phyloP scores from a whole-genome alignment of 2,888 invertebrate species.

The Acleris cristana region DNA sequence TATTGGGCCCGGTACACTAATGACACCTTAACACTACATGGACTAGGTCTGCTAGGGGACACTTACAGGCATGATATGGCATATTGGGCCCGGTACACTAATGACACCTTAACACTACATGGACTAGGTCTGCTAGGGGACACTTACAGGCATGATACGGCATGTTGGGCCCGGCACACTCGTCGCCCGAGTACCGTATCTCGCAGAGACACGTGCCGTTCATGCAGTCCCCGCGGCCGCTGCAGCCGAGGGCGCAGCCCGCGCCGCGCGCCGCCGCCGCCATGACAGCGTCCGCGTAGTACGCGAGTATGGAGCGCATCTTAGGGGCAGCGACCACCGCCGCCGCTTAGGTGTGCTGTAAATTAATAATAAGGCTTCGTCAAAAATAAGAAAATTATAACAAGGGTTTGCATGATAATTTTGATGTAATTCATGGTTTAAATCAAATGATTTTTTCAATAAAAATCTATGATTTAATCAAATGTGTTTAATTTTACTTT shows the following conservation, averaged over 20 bases:
- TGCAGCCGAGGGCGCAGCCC: constrained; percentile 90
- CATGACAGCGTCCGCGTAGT: constrained; percentile 79
- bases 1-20: constrained; percentile 90
- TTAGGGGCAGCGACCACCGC: constrained; percentile 62
- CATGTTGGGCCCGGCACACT: constrained; percentile 90
- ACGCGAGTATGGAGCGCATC: constrained; percentile 78
- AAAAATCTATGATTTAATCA: no score
- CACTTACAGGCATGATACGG: constrained; percentile 85
- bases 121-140: no score
- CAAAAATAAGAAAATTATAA: no score
- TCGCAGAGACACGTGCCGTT: constrained; percentile 93
- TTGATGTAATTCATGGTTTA: no score
- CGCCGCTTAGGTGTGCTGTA: constrained; percentile 61
- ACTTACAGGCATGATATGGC: constrained; percentile 85
- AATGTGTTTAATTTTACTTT: no score
- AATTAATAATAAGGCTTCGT: constrained; percentile 32
- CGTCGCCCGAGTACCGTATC: constrained; percentile 92
- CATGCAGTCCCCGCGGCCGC: constrained; percentile 95
- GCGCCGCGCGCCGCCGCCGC: constrained; percentile 70
- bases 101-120: no score
- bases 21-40: no score
- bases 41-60: no score
- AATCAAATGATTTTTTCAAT: no score
- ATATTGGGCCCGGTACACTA: constrained; percentile 90
- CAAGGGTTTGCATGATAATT: no score